phyloP scores from a whole-genome alignment of 2,888 invertebrate genomes.

The Eupithecia vulgata region DNA sequence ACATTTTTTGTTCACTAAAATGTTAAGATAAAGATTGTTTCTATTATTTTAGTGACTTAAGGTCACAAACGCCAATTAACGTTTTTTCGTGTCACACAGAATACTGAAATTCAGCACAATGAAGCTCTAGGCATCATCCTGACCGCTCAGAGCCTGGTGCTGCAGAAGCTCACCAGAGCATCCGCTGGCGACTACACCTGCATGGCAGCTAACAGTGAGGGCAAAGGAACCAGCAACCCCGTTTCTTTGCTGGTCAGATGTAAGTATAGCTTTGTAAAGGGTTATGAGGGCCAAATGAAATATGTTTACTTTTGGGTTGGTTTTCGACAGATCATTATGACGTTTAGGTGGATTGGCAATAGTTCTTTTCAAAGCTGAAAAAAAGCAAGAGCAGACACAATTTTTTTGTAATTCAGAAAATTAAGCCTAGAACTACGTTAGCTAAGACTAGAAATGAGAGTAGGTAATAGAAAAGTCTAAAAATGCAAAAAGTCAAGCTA shows the following conservation, averaged over 20 bases:
- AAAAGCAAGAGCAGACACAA: neutral
- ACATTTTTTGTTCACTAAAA: neutral
- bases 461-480: neutral
- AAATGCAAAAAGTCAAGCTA: neutral
- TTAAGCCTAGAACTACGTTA: neutral
- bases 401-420: too few species aligned
- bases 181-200: constrained; percentile 95
- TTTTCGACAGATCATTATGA: neutral
- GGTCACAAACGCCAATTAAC: neutral
- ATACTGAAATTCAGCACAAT: constrained; percentile 92
- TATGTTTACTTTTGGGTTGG: neutral
- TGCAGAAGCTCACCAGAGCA: constrained; percentile 91
- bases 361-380: neutral
- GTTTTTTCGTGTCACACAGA: constrained; percentile 75
- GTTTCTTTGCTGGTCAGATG: constrained; percentile 88
- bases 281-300: neutral
- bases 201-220: constrained; percentile 93
- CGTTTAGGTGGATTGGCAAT: neutral
- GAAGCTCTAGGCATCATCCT: constrained; percentile 91
- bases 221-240: constrained; percentile 90
- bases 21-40: neutral
- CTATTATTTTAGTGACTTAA: neutral
- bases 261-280: constrained; percentile 72
- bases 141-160: constrained; percentile 93
- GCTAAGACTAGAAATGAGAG: neutral